phyloP scores from a whole-genome alignment of 2,113 vertebrate genomes.

The Lasiurus cinereus region DNA sequence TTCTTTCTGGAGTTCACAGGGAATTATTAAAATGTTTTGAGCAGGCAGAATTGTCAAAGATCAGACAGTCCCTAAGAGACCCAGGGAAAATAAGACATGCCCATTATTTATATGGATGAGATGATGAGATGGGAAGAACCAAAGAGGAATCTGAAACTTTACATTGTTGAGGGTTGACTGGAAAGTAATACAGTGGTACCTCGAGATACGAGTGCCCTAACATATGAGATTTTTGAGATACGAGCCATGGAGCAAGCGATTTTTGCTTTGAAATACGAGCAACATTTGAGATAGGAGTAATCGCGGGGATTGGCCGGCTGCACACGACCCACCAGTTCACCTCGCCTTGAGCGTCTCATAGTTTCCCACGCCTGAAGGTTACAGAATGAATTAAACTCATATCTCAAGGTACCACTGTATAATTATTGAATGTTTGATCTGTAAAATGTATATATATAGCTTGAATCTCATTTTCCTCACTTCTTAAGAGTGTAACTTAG shows the following conservation, averaged over 20 bases:
- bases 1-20: not conserved
- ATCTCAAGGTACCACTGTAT: too few species aligned
- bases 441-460: not conserved
- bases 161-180: not conserved
- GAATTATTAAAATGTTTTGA: constrained; percentile 32
- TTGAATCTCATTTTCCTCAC: not conserved
- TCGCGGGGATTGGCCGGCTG: too few species aligned
- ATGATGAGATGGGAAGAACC: not conserved
- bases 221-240: too few species aligned
- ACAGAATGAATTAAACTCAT: too few species aligned
- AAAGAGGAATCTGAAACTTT: not conserved
- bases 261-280: too few species aligned
- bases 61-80: not conserved
- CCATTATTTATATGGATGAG: not conserved
- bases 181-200: not conserved
- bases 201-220: too few species aligned
- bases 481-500: not conserved
- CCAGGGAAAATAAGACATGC: not conserved
- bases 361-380: too few species aligned
- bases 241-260: too few species aligned
- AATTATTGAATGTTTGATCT: not conserved
- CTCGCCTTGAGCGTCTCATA: too few species aligned
- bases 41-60: not conserved
- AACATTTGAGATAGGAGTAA: too few species aligned
- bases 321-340: too few species aligned